Evolutionary conservation across 2,113 vertebrate genomes (phyloP).

Genomic region (Rhynchopsitta pachyrhyncha): DNA sequence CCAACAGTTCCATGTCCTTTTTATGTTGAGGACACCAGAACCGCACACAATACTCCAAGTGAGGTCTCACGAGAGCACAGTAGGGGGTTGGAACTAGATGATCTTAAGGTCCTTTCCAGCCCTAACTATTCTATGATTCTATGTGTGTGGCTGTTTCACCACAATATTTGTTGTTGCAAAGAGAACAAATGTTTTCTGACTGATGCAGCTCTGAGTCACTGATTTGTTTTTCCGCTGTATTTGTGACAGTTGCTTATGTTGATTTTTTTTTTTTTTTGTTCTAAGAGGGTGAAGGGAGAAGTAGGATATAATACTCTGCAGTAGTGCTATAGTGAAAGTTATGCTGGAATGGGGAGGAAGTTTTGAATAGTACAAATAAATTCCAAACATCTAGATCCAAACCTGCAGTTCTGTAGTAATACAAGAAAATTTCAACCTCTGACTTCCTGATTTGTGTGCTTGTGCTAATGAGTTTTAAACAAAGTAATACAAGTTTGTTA

Average conservation of each 20-base stretch:
- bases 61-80: too few relatives aligned
- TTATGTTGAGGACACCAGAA: too few relatives aligned
- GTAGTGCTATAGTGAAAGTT: neutral
- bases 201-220: slow-evolving; percentile 6
- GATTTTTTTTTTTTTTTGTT: neutral
- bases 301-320: neutral
- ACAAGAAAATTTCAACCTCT: neutral
- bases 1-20: too few relatives aligned
- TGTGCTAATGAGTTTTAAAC: neutral
- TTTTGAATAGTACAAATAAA: neutral
- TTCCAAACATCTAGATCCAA: neutral
- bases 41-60: too few relatives aligned
- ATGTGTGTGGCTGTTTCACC: neutral
- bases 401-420: neutral
- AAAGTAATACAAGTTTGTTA: neutral
- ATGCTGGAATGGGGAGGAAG: neutral
- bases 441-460: neutral
- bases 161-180: neutral
- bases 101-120: too few relatives aligned
- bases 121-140: too few relatives aligned
- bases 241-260: neutral
- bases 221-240: neutral
- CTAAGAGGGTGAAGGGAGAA: neutral
- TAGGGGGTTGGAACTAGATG: too few relatives aligned
- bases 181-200: neutral